Base-by-base conservation (phyloP, 2,113 vertebrate genomes). In the Atrichornis clamosus region DNA sequence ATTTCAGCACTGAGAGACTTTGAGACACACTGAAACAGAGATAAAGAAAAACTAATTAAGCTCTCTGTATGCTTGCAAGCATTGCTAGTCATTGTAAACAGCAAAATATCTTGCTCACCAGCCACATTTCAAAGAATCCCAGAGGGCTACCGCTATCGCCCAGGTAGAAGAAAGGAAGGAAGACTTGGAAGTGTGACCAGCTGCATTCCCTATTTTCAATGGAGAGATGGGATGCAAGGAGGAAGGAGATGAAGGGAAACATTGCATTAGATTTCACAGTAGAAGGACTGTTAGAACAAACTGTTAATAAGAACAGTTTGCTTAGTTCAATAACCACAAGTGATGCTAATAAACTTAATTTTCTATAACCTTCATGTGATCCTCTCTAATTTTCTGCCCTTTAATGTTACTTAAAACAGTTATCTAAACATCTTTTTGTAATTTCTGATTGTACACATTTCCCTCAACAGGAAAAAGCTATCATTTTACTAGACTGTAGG, bases 11-110 rank as follows among this genome's bases (percentile, higher is more conserved):
- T 15, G 84, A 90, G 94, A 94, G 84, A 91, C 91, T 91, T 68
- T 6, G 50, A 87, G 82, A 70, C 33, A 32, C 42, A 26, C 67
- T 28, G 72, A 44, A 90, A 62, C 20, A 63, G 65, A 95, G 91
- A 94, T 84, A 94, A 95, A 95, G 65, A 47, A 96, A 93, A 96
- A 81, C 90, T 96, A 96, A 97, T 94, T 93, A 95, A 94, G 93
- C 67, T 88, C 90, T 86, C 90, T 70, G 59, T 93, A 24, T 59
- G 79, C 93, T 94, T 56, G 75, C 75, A 83, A 95, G 85, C 79
- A 44, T n/a, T 91, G 70, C 63, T 55, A 87, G 87, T 44, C 82
- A 41, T 35, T 77, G 86, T 60, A 96, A 96, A 92, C 90, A 91
- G 85, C 59, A 80, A 83, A 96, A 90, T 94, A 84, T 81, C 92